Evolutionary conservation across 1,140 invertebrate species (phyloP).

Genomic region (Mamestra configurata): DNA sequence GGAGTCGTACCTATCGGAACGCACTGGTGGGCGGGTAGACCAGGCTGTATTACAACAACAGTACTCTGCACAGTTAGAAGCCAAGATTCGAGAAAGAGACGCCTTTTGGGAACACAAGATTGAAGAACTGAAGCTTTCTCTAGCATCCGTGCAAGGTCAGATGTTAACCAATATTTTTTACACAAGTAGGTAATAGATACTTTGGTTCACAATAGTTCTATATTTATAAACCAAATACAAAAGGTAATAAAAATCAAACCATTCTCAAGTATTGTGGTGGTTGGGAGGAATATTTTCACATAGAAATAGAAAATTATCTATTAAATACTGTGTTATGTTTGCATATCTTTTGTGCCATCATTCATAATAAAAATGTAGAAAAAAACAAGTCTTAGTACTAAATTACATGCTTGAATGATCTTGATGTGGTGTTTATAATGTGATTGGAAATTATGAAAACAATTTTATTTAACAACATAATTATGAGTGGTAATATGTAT

Average conservation of each 20-base stretch:
- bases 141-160: slow-evolving; percentile 79
- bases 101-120: slow-evolving; percentile 81
- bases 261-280: too few relatives aligned
- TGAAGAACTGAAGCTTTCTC: slow-evolving; percentile 78
- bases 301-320: too few relatives aligned
- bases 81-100: slow-evolving; percentile 78
- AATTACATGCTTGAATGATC: too few relatives aligned
- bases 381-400: too few relatives aligned
- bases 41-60: slow-evolving; percentile 77
- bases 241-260: not conserved
- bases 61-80: slow-evolving; percentile 78
- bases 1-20: slow-evolving; percentile 80
- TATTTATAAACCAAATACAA: not conserved
- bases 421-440: too few relatives aligned
- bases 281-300: too few relatives aligned
- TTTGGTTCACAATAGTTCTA: not conserved
- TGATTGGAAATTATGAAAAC: too few relatives aligned
- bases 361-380: too few relatives aligned
- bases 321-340: too few relatives aligned
- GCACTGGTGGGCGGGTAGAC: slow-evolving; percentile 79
- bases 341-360: too few relatives aligned
- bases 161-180: slow-evolving; percentile 19
- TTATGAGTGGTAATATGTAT: too few relatives aligned
- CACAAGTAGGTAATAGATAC: slow-evolving; percentile 3
- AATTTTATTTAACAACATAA: too few relatives aligned